A percentile compares a stretch with the other conserved stretches of the same genome.
Evolutionary conservation across 2,888 invertebrate genomes (phyloP).

Genomic region (Aspidapion aeneum): DNA sequence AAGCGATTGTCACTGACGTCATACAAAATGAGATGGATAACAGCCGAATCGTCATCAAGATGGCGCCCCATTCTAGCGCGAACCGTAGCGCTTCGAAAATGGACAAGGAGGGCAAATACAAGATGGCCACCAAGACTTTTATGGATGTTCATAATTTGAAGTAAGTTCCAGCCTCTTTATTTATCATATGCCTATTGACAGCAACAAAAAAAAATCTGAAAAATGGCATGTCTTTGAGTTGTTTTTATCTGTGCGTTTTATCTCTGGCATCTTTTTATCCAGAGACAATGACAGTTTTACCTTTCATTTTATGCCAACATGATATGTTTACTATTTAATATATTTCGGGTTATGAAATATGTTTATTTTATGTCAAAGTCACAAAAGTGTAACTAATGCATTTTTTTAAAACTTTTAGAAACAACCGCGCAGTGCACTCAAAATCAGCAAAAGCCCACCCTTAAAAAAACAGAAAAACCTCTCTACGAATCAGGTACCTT

Average conservation of each 20-base stretch:
- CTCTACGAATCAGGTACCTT: neutral
- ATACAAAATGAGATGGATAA: slow-evolving; percentile 49
- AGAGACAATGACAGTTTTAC: too few relatives aligned
- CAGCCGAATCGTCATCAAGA: slow-evolving; percentile 41
- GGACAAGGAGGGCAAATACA: slow-evolving; percentile 47
- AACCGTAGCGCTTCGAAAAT: slow-evolving; percentile 41
- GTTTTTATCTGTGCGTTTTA: too few relatives aligned
- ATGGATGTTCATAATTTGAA: slow-evolving; percentile 45
- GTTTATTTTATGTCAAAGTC: too few relatives aligned
- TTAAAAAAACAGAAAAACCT: neutral
- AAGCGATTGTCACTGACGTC: slow-evolving; percentile 61
- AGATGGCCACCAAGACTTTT: slow-evolving; percentile 43
- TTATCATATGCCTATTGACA: neutral
- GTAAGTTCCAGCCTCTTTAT: too few relatives aligned
- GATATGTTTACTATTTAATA: neutral
- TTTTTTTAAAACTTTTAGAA: slow-evolving; percentile 3
- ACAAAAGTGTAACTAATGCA: neutral
- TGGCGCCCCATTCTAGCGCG: slow-evolving; percentile 43
- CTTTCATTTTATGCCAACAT: too few relatives aligned
- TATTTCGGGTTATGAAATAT: neutral
- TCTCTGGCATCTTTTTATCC: too few relatives aligned
- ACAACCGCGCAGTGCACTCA: neutral
- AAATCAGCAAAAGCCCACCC: slow-evolving; percentile 4
- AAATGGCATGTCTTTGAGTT: too few relatives aligned
- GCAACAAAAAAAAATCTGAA: neutral